Base-by-base conservation (phyloP, 2,888 invertebrate genomes). In the Aporophyla nigra region DNA sequence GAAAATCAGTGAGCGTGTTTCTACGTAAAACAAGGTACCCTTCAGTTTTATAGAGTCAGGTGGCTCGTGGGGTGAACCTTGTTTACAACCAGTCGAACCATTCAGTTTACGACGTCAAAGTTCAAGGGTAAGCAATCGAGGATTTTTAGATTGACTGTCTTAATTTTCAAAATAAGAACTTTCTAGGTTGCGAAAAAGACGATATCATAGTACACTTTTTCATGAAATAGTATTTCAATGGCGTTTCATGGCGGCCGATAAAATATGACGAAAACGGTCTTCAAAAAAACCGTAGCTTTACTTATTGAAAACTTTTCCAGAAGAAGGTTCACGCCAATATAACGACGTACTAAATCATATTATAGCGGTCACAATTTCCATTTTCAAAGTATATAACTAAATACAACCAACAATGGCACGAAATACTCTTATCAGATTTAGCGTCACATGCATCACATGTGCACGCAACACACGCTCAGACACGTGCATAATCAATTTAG, bases 401-500 rank as follows among this genome's bases (percentile, higher is more conserved):
- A 78, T 61, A 69, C 21, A 21, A 53, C 33, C 56, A 63, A 75
- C 74, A 78, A 77, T 74, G 71, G 78, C 65, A 73, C 70, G 67
- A 71, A 74, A 72, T 73, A 53, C 46, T 73, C 74, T 79, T 87
- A 86, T 88, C 88, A 81, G 70, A 81, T 80, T 62, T 67, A 49
- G 40, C 73, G 62, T 62, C 73, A 77, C 83, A 78, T 85, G 82
- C 61, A 70, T 53, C 80, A 71, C 84, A 85, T 82, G 83, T 86
- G 86, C 74, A 76, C 72, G 71, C 71, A 54, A 82, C 76, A 63
- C 72, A 74, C 75, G 58, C 49, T 69, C 66, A 51, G 53, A 86
- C 82, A 87, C 80, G 82, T 88, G 85, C 78, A 80, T 78, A 84
- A 86, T 82, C 80, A 86, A 86, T 88, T 82, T 84, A 82, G 78